Conservation (phyloP, 1,140 invertebrate genomes). For the Leptoteleia sp. region DNA sequence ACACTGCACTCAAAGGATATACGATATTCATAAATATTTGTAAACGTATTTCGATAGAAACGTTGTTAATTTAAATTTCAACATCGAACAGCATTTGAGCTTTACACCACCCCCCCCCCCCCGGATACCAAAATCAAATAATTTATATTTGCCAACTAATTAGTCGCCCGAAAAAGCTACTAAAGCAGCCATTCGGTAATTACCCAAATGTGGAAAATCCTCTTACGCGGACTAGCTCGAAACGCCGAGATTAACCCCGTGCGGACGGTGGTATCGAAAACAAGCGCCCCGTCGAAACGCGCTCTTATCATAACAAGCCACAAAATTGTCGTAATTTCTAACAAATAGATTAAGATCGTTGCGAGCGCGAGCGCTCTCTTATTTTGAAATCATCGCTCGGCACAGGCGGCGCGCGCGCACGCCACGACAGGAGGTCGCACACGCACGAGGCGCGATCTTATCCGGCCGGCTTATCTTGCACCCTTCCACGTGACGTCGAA, state of each 20-base stretch:
- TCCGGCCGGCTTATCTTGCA: slow-evolving; percentile 61
- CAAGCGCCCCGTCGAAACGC: slow-evolving; percentile 7
- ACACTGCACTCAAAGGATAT: no score
- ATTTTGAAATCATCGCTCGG: slow-evolving; percentile 28
- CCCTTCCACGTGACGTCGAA: slow-evolving; percentile 64
- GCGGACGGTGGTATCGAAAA: not conserved
- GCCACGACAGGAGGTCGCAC: slow-evolving; percentile 65
- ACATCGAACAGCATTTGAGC: no score
- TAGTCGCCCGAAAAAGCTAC: no score
- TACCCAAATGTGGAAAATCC: slow-evolving; percentile 24
- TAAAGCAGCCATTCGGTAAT: not conserved
- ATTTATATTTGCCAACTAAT: no score
- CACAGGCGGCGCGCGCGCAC: slow-evolving; percentile 50
- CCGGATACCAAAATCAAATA: no score
- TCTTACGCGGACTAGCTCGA: slow-evolving; percentile 9
- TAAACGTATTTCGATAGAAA: no score
- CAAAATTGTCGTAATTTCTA: slow-evolving; percentile 52
- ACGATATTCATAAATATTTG: no score
- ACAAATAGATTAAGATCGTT: slow-evolving; percentile 47
- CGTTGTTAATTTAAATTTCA: no score
- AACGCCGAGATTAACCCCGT: slow-evolving; percentile 16
- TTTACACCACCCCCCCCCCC: no score
- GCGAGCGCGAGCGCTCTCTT: slow-evolving; percentile 6
- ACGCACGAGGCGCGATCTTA: slow-evolving; percentile 70
- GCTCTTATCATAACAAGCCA: slow-evolving; percentile 48